phyloP scores from a whole-genome alignment of 2,888 invertebrate genomes.

The Aspidiotus rigidus region DNA sequence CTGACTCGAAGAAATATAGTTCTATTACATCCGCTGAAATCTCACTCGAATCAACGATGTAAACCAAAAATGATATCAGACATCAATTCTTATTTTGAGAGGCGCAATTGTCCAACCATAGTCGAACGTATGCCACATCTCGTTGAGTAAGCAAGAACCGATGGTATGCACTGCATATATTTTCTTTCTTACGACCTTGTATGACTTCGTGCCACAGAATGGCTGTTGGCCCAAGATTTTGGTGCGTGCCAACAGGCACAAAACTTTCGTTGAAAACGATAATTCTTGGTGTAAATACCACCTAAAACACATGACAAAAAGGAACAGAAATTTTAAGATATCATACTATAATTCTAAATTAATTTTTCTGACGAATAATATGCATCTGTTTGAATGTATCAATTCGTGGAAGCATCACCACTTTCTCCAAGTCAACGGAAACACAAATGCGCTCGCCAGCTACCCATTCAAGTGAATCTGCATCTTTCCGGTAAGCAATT shows the following conservation, averaged over 20 bases:
- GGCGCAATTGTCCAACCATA: slow-evolving; percentile 39
- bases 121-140: slow-evolving; percentile 37
- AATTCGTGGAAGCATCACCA: slow-evolving; percentile 8
- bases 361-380: neutral
- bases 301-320: slow-evolving; percentile 2
- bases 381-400: slow-evolving; percentile 18
- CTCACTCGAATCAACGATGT: slow-evolving; percentile 4
- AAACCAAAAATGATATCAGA: slow-evolving; percentile 7
- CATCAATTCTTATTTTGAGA: slow-evolving; percentile 34
- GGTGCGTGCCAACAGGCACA: slow-evolving; percentile 15
- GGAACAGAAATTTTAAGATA: slow-evolving; percentile 4
- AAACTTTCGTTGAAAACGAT: neutral
- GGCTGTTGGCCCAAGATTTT: neutral
- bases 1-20: slow-evolving; percentile 37
- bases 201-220: slow-evolving; percentile 40
- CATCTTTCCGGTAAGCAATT: neutral
- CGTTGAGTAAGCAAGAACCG: slow-evolving; percentile 37
- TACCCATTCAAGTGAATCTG: neutral
- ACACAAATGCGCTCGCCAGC: slow-evolving; percentile 1
- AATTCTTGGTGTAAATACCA: neutral
- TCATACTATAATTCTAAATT: neutral
- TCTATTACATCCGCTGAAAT: neutral
- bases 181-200: slow-evolving; percentile 39
- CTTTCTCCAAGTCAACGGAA: slow-evolving; percentile 10
- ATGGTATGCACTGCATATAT: slow-evolving; percentile 38